Percentiles rank a stretch among this genome's conserved stretches.
Evolutionary conservation across 2,888 invertebrate species (phyloP).

Genomic region (Buathra laborator): DNA sequence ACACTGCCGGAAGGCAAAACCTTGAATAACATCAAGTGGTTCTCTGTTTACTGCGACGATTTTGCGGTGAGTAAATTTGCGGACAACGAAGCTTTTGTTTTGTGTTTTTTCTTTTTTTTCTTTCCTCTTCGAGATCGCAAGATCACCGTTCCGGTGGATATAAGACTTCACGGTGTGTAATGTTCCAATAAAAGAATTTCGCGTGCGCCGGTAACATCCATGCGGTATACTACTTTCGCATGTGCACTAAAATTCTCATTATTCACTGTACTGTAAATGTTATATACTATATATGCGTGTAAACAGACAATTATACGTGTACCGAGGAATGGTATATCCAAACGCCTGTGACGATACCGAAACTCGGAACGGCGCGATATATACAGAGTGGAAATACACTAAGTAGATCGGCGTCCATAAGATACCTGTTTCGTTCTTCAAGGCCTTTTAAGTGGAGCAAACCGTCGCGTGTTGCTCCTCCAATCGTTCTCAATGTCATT

Average conservation of each 20-base stretch:
- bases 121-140: background rate
- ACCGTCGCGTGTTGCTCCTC: constrained; percentile 53
- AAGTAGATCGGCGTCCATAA: constrained; percentile 53
- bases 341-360: constrained; percentile 39
- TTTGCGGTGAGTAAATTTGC: constrained; percentile 90
- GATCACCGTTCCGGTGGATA: no score
- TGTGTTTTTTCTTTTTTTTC: no score
- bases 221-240: constrained; percentile 74
- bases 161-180: no score
- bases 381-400: constrained; percentile 38
- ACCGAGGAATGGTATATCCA: constrained; percentile 26
- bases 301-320: background rate
- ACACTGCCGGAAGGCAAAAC: constrained; percentile 95
- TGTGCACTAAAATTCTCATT: constrained; percentile 51
- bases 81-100: background rate
- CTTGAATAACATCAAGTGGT: constrained; percentile 93
- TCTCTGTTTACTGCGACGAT: constrained; percentile 97
- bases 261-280: background rate
- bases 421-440: constrained; percentile 63
- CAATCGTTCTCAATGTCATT: constrained; percentile 61
- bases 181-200: no score
- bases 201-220: background rate
- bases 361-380: background rate
- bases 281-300: background rate
- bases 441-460: constrained; percentile 65